Evolutionary conservation across 1,140 invertebrate genomes (phyloP).

Genomic region (Caerostris extrusa): DNA sequence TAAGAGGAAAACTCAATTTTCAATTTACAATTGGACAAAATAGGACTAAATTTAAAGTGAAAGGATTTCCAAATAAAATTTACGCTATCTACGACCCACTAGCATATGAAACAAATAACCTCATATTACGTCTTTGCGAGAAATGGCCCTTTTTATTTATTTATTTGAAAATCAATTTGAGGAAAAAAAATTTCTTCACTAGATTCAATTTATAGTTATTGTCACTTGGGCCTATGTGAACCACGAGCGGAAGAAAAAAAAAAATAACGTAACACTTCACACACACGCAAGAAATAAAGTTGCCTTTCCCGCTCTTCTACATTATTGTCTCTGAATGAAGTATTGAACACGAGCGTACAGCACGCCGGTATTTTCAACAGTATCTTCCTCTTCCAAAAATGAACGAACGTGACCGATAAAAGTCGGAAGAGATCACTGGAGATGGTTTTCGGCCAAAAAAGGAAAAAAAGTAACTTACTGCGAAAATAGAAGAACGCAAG

Average conservation of each 20-base stretch:
- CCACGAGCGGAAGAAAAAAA: background rate
- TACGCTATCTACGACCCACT: too few relatives aligned
- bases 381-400: conserved; percentile 41
- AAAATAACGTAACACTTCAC: background rate
- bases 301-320: background rate
- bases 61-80: too few relatives aligned
- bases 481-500: background rate
- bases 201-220: background rate
- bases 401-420: conserved; percentile 66
- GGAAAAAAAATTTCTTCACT: background rate
- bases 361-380: background rate
- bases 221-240: background rate
- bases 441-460: conserved; percentile 62
- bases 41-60: too few relatives aligned
- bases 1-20: too few relatives aligned
- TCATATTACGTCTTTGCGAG: too few relatives aligned
- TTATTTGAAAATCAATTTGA: too few relatives aligned
- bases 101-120: too few relatives aligned
- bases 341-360: background rate
- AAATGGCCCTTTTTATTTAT: too few relatives aligned
- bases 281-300: background rate
- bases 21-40: too few relatives aligned
- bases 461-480: conserved; percentile 62
- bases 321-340: conserved; percentile 13
- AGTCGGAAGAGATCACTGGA: conserved; percentile 47